phyloP scores from a whole-genome alignment of 2,888 invertebrate species.

The Eupithecia vulgata region DNA sequence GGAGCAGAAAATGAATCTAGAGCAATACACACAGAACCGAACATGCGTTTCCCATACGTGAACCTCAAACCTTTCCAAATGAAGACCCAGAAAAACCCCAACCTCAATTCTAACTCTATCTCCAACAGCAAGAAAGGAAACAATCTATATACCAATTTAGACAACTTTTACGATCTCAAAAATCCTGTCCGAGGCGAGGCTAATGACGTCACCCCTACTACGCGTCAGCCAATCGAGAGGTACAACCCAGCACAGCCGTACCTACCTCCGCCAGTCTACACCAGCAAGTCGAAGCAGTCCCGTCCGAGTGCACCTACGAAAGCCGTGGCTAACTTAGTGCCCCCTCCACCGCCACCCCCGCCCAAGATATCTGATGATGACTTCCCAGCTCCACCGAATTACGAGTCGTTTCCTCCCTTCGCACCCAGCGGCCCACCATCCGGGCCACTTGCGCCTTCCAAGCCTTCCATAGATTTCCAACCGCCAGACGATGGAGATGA shows the following conservation, averaged over 20 bases:
- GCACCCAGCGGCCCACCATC: conserved; percentile 49
- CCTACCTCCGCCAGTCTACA: conserved; percentile 67
- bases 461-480: conserved; percentile 52
- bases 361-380: conserved; percentile 61
- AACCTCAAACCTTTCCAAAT: conserved; percentile 77
- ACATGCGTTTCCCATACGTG: conserved; percentile 74
- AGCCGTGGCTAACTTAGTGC: conserved; percentile 66
- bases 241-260: conserved; percentile 82
- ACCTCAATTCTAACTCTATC: conserved; percentile 50
- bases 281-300: conserved; percentile 67
- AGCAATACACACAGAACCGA: conserved; percentile 74
- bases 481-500: conserved; percentile 48
- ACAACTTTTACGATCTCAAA: conserved; percentile 67
- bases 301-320: conserved; percentile 52
- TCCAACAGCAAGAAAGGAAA: conserved; percentile 64
- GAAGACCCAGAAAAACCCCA: conserved; percentile 63
- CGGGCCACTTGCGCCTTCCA: conserved; percentile 38
- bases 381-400: conserved; percentile 68
- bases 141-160: conserved; percentile 68
- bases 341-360: conserved; percentile 68
- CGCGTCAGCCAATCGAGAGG: conserved; percentile 68
- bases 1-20: conserved; percentile 78
- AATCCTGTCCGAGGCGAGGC: conserved; percentile 76
- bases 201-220: conserved; percentile 59
- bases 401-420: conserved; percentile 77